These are phyloP conservation scores for Xiphophorus birchmanni DNA, from an alignment of 2,797 vertebrate species.

Conservation along the genomic window DNA sequence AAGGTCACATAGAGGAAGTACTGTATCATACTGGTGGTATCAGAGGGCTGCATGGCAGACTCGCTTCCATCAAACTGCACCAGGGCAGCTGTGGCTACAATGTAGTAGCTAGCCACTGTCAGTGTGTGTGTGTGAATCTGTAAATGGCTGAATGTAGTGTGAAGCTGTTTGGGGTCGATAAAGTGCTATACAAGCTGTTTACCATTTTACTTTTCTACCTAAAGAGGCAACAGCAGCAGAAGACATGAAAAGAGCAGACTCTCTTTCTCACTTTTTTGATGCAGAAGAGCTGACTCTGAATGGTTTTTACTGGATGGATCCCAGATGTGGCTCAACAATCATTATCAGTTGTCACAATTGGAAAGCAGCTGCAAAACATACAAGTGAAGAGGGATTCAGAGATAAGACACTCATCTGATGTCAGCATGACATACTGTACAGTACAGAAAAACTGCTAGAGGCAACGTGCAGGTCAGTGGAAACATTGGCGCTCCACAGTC, in stretches of 20 bases:
- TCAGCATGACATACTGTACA: background rate
- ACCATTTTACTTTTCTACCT: background rate
- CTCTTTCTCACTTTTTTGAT: background rate
- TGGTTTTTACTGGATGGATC: background rate
- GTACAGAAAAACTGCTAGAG: background rate
- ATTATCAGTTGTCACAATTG: background rate
- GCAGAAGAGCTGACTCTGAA: background rate
- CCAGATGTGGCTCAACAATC: background rate
- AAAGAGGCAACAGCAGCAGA: background rate
- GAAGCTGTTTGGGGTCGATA: background rate
- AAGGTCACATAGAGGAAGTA: background rate
- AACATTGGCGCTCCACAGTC: background rate
- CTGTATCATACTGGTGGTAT: background rate
- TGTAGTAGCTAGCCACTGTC: too few relatives aligned
- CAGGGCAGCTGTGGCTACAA: too few relatives aligned
- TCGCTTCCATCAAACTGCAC: too few relatives aligned
- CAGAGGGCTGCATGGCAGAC: too few relatives aligned
- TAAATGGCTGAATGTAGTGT: background rate
- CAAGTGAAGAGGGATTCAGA: background rate
- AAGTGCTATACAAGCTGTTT: background rate
- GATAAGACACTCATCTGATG: background rate
- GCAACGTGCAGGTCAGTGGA: background rate
- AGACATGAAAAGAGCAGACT: background rate
- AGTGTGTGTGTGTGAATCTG: too few relatives aligned
- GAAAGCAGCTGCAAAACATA: background rate